Evolutionary conservation across 2,888 invertebrate species (phyloP), one percentile per base, ranked within the genome.

Genomic region (Machimus atricapillus): DNA sequence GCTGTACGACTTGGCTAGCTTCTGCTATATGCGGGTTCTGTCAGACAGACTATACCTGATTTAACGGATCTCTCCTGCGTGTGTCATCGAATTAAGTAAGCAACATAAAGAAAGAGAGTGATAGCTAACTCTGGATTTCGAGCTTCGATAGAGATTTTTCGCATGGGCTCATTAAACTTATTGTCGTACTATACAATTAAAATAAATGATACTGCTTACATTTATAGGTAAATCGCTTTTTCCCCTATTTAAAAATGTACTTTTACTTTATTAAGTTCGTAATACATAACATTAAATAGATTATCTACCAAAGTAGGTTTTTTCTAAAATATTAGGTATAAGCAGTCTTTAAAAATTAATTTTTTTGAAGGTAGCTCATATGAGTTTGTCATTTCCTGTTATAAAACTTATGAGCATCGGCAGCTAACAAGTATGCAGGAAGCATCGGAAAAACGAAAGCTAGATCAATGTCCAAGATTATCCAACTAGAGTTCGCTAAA

Each of bases 381-480:
- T 66, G 27, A 66, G 8, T 4, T 66, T 66, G 66, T 66, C 12
- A 79, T 79, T 79, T 79, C 79, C 79, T 79, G 79, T 79, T 79
- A 56, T 27, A 31, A 79, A 9, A 52, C 56, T 52, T 52, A 52
- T 31, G 52, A 46, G 31, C 14, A 79, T 19, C n/a, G n/a, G 19
- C 14, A 34, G 34, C 34, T 76, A 37, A 52, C 27, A 79, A 1
- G 52, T 40, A 46, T 79, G 27, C 79, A 79, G 79, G 79, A 79
- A 79, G 79, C 23, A 52, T 37, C 52, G 27, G 46, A 79, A 79
- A 87, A 87, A 83, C 83, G 87, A 87, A 87, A 87, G 87, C 87
- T 83, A 87, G 87, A 87, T 87, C 87, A 87, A 56, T 87, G 87
- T 87, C 83, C 86, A 79, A 58, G 79, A 79, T 79, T 79, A 79